A percentile compares a stretch with the other conserved stretches of the same genome.
Conservation (phyloP, 1,140 invertebrate species). For the Hycleus cichorii region DNA sequence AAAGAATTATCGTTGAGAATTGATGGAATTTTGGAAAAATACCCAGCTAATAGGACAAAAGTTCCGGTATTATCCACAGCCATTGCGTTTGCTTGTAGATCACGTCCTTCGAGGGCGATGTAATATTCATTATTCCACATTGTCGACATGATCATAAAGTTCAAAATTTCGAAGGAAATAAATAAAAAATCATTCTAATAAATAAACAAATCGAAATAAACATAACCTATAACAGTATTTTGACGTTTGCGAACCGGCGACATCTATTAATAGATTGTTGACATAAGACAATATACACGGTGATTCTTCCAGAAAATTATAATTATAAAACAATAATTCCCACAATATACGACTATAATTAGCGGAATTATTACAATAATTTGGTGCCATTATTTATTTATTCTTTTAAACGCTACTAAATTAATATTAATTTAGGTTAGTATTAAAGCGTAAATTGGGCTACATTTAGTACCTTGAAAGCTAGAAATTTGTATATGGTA, state of each 20-base stretch:
- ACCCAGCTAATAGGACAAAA: conserved; percentile 79
- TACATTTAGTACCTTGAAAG: too few species aligned
- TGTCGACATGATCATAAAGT: conserved; percentile 18
- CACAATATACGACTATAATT: too few species aligned
- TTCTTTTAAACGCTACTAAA: too few species aligned
- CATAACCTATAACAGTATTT: too few species aligned
- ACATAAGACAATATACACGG: too few species aligned
- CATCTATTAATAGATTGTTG: not conserved
- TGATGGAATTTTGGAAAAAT: not conserved
- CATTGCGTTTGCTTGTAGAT: conserved; percentile 83
- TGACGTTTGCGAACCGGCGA: not conserved
- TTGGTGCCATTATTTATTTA: too few species aligned
- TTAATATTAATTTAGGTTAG: too few species aligned
- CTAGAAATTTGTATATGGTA: too few species aligned
- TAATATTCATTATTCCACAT: conserved; percentile 37
- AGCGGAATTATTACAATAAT: too few species aligned
- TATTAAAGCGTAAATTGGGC: too few species aligned
- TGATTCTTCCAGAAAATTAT: too few species aligned
- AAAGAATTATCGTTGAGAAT: not conserved
- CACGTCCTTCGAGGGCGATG: conserved; percentile 39
- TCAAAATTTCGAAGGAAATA: not conserved
- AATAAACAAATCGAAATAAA: not conserved
- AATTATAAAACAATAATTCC: too few species aligned
- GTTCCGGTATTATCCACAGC: conserved; percentile 78
- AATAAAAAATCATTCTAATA: not conserved